Conservation (phyloP, 2,888 invertebrate genomes). For the Phyto melanocephala region DNA sequence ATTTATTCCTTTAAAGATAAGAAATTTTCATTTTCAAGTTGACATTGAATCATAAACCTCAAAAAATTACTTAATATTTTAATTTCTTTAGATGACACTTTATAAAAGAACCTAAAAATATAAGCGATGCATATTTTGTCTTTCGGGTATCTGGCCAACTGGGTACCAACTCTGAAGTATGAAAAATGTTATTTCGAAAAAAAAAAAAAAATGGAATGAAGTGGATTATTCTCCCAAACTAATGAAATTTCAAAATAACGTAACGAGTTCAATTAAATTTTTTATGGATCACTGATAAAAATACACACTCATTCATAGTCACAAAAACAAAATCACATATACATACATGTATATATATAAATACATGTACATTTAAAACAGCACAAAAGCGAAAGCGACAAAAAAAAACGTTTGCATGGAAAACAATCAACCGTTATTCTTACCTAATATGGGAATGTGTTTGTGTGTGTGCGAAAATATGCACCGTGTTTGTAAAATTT, state of each 20-base stretch:
- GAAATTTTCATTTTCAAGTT: too few species aligned
- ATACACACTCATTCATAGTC: background rate
- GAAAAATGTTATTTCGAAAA: background rate
- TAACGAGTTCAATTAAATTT: constrained; percentile 53
- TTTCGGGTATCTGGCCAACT: background rate
- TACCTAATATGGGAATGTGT: background rate
- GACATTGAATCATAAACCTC: too few species aligned
- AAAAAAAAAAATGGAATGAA: background rate
- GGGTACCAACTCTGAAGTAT: background rate
- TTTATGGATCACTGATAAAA: constrained; percentile 18
- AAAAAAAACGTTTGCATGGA: background rate
- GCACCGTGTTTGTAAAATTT: background rate
- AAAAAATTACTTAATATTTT: too few species aligned
- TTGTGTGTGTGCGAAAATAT: background rate
- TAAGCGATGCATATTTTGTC: too few species aligned
- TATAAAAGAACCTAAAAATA: too few species aligned
- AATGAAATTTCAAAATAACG: constrained; percentile 44
- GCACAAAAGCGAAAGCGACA: background rate
- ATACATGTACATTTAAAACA: background rate
- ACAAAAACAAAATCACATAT: background rate
- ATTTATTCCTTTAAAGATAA: too few species aligned
- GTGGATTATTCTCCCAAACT: constrained; percentile 30
- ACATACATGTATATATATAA: background rate
- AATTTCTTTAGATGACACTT: too few species aligned
- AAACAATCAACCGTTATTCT: too few species aligned